Percentiles rank a stretch among this genome's conserved stretches.
Evolutionary conservation across 2,113 vertebrate species (phyloP).

Genomic region (Rhinolophus sinicus): DNA sequence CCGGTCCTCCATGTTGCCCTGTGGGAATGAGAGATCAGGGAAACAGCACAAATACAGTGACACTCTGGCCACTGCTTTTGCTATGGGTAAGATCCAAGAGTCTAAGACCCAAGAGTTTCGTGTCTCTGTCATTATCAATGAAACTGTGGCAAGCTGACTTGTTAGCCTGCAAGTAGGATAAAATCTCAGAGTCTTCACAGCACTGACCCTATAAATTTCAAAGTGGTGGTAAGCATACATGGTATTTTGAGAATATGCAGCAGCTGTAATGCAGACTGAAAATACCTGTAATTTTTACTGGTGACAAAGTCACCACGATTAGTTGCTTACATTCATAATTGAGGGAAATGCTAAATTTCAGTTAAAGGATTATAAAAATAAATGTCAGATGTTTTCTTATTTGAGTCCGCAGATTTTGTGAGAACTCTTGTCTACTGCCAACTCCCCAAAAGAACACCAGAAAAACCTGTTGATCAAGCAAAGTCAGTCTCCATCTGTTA

Average conservation of each 20-base stretch:
- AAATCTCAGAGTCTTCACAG: not conserved
- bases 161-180: not conserved
- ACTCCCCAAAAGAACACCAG: not conserved
- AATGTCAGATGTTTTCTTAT: not conserved
- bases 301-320: not conserved
- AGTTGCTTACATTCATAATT: not conserved
- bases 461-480: constrained; percentile 44
- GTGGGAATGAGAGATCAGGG: not conserved
- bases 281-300: not conserved
- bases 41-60: not conserved
- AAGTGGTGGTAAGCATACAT: not conserved
- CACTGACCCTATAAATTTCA: not conserved
- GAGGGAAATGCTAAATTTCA: constrained; percentile 37
- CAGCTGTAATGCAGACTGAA: not conserved
- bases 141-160: not conserved
- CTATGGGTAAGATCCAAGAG: not conserved
- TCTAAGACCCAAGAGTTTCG: not conserved
- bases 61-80: not conserved
- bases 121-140: not conserved
- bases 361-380: not conserved
- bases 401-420: not conserved
- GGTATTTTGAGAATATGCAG: not conserved
- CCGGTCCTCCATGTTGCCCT: not conserved
- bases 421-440: not conserved
- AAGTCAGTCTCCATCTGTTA: not conserved